Percentiles rank a stretch among this genome's conserved stretches.
Evolutionary conservation across 2,113 vertebrate species (phyloP).

Genomic region (Notarius lentiginosus): DNA sequence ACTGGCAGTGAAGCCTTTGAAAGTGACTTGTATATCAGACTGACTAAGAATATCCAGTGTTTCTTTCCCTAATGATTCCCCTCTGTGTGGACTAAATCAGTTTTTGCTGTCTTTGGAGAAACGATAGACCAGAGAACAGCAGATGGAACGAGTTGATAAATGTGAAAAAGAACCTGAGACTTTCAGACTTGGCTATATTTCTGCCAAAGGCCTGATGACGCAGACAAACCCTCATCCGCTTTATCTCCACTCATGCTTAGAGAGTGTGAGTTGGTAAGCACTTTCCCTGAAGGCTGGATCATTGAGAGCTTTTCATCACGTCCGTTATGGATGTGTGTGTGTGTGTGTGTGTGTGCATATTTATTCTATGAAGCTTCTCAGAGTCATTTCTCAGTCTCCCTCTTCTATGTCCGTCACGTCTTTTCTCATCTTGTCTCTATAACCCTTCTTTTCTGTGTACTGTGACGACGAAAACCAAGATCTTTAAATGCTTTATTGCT

Average conservation of each 20-base stretch:
- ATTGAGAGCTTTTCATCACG: constrained; percentile 22
- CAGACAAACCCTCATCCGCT: constrained; percentile 11
- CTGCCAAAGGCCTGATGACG: constrained; percentile 10
- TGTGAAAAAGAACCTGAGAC: constrained; percentile 18
- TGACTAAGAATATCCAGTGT: constrained; percentile 12
- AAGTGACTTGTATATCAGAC: neutral
- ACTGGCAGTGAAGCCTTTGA: constrained; percentile 2
- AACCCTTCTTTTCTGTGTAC: neutral
- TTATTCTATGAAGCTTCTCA: neutral
- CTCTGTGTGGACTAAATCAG: constrained; percentile 9
- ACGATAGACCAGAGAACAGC: neutral
- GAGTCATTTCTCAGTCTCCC: neutral
- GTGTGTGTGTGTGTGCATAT: constrained; percentile 18
- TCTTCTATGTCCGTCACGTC: neutral
- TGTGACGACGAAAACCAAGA: neutral
- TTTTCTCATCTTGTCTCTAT: constrained; percentile 1
- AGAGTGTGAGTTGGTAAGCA: constrained; percentile 13
- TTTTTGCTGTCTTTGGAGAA: constrained; percentile 1
- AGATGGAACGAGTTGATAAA: constrained; percentile 4
- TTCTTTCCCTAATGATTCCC: neutral
- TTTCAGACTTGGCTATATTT: constrained; percentile 1
- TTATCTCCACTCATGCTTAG: constrained; percentile 26
- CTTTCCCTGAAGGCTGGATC: constrained; percentile 29
- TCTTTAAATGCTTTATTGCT: constrained; percentile 24
- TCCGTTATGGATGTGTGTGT: constrained; percentile 1